Evolutionary conservation across 1,140 invertebrate genomes (phyloP).

Genomic region (Eubasilissa regina): DNA sequence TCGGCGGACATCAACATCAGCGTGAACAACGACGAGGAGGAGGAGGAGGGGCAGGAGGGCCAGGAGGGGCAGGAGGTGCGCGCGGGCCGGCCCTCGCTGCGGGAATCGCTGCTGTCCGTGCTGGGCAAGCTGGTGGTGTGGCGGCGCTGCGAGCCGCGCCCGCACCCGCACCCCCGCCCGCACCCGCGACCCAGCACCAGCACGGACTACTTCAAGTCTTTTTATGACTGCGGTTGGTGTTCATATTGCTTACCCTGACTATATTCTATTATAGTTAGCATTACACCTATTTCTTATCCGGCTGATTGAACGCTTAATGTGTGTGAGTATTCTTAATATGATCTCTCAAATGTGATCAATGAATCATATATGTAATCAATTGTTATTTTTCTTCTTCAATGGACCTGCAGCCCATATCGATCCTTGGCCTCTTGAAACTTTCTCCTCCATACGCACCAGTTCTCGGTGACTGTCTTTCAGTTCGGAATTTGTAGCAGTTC

Average conservation of each 20-base stretch:
- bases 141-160: slow-evolving; percentile 71
- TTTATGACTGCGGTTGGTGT: slow-evolving; percentile 76
- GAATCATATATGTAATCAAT: too few species aligned
- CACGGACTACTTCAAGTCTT: slow-evolving; percentile 76
- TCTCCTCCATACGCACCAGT: too few species aligned
- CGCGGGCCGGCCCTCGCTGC: slow-evolving; percentile 64
- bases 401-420: too few species aligned
- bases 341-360: too few species aligned
- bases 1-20: slow-evolving; percentile 52
- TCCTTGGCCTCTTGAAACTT: too few species aligned
- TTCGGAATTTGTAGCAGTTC: too few species aligned
- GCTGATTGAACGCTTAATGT: too few species aligned
- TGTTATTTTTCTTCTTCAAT: too few species aligned
- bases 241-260: slow-evolving; percentile 32
- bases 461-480: too few species aligned
- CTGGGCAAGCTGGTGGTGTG: slow-evolving; percentile 79
- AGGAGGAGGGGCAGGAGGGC: slow-evolving; percentile 62
- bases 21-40: slow-evolving; percentile 62
- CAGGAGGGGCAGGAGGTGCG: slow-evolving; percentile 62
- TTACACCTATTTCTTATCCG: too few species aligned
- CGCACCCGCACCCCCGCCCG: slow-evolving; percentile 62
- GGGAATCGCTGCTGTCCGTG: slow-evolving; percentile 77
- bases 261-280: too few species aligned
- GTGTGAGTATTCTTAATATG: too few species aligned
- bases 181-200: slow-evolving; percentile 71